phyloP scores from a whole-genome alignment of 1,140 invertebrate genomes.

The Vanessa tameamea region DNA sequence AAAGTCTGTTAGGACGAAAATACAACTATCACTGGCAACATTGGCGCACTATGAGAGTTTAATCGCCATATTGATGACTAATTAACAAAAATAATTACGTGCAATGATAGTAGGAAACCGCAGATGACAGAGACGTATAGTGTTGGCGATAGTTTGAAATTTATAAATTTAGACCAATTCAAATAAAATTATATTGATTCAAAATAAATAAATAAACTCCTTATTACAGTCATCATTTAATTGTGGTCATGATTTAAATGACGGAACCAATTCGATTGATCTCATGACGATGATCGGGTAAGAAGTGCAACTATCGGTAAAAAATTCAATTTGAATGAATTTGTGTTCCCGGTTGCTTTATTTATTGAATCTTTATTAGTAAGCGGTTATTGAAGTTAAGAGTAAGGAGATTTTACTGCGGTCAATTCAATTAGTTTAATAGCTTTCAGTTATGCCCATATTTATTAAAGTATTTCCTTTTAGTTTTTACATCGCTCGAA shows the following conservation, averaged over 20 bases:
- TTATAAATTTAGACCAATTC: neutral
- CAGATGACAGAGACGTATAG: constrained; percentile 18
- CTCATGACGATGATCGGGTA: too few relatives aligned
- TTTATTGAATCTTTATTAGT: too few relatives aligned
- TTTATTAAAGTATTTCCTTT: too few relatives aligned
- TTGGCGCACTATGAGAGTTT: constrained; percentile 4
- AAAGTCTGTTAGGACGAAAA: neutral
- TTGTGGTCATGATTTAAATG: neutral
- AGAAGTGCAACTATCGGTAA: too few relatives aligned
- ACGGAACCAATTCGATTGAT: too few relatives aligned
- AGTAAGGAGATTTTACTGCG: too few relatives aligned
- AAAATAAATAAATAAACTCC: neutral
- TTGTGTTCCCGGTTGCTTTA: too few relatives aligned
- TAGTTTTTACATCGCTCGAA: too few relatives aligned
- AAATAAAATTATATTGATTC: neutral
- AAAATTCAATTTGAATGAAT: too few relatives aligned
- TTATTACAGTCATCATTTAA: neutral
- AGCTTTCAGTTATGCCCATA: too few relatives aligned
- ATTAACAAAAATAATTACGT: constrained; percentile 38
- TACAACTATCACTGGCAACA: neutral
- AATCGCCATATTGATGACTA: constrained; percentile 36
- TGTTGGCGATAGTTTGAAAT: neutral
- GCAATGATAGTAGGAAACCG: constrained; percentile 13
- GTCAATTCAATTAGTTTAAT: too few relatives aligned
- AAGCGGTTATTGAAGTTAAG: too few relatives aligned